Percentiles rank a stretch among this genome's conserved stretches.
Conservation (phyloP, 1,140 invertebrate species). For the Danaus melanippus region DNA sequence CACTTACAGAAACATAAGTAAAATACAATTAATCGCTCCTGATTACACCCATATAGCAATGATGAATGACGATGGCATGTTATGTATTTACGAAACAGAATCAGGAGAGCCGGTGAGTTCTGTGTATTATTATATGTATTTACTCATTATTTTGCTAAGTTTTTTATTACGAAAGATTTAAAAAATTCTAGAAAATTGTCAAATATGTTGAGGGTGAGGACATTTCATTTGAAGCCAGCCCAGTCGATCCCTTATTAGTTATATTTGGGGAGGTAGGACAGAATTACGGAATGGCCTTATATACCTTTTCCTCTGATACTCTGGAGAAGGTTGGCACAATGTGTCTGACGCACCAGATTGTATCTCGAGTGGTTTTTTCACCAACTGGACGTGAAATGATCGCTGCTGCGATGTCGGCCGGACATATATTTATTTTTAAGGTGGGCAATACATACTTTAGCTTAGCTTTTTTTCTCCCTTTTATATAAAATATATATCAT, state of each 20-base stretch:
- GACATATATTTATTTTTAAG: slow-evolving; percentile 62
- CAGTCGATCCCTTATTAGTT: slow-evolving; percentile 47
- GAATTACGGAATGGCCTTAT: slow-evolving; percentile 47
- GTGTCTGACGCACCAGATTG: slow-evolving; percentile 59
- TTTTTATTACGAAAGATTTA: too few species aligned
- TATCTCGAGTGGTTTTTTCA: slow-evolving; percentile 53
- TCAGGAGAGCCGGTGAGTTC: slow-evolving; percentile 41
- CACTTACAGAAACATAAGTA: slow-evolving; percentile 47
- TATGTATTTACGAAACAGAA: slow-evolving; percentile 48
- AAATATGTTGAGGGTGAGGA: slow-evolving; percentile 40
- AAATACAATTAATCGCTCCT: slow-evolving; percentile 54
- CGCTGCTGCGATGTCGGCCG: slow-evolving; percentile 54
- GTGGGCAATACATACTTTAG: slow-evolving; percentile 23
- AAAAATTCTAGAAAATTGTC: slow-evolving; percentile 30
- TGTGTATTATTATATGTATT: background rate
- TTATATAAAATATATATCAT: slow-evolving; percentile 5
- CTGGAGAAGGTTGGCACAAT: slow-evolving; percentile 31
- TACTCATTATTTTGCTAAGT: too few species aligned
- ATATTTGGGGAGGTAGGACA: slow-evolving; percentile 40
- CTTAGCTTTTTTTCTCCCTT: background rate
- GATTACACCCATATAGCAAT: slow-evolving; percentile 38
- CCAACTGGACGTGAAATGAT: slow-evolving; percentile 46
- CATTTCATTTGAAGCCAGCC: slow-evolving; percentile 49
- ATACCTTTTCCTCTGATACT: slow-evolving; percentile 22
- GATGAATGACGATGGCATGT: slow-evolving; percentile 33